Percentiles rank a stretch among this genome's conserved stretches.
Evolutionary conservation across 2,113 vertebrate species (phyloP).

Genomic region (Paratilapia polleni): DNA sequence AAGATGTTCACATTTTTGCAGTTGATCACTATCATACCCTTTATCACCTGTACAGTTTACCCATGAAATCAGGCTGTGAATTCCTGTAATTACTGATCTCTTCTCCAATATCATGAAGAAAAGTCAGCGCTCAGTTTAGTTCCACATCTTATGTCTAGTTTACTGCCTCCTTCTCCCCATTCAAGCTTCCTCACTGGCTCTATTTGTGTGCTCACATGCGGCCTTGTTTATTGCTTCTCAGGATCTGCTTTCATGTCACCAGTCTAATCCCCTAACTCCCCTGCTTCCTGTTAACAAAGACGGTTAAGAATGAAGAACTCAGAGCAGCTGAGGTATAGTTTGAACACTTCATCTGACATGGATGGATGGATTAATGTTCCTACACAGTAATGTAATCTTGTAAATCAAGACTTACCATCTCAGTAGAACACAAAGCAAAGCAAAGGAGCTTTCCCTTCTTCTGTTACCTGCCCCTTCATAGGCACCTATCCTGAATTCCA

Average conservation of each 20-base stretch:
- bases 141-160: not conserved
- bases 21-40: too few relatives aligned
- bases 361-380: constrained; percentile 56
- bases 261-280: constrained; percentile 28
- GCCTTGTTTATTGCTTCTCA: constrained; percentile 32
- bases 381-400: constrained; percentile 20
- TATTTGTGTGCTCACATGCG: not conserved
- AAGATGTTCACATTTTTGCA: too few relatives aligned
- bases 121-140: not conserved
- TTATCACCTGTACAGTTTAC: fast-evolving
- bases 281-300: constrained; percentile 31
- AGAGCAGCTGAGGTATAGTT: constrained; percentile 43
- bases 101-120: not conserved
- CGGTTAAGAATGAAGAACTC: constrained; percentile 56
- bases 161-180: not conserved
- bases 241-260: constrained; percentile 54
- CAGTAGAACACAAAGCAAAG: not conserved
- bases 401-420: constrained; percentile 8
- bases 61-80: fast-evolving
- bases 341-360: constrained; percentile 35
- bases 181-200: not conserved
- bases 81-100: not conserved
- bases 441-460: constrained; percentile 42
- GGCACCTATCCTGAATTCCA: constrained; percentile 56
- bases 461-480: constrained; percentile 54